A percentile compares a stretch with the other conserved stretches of the same genome.
Evolutionary conservation across 2,888 invertebrate genomes (phyloP).

Genomic region (Philonicus albiceps): DNA sequence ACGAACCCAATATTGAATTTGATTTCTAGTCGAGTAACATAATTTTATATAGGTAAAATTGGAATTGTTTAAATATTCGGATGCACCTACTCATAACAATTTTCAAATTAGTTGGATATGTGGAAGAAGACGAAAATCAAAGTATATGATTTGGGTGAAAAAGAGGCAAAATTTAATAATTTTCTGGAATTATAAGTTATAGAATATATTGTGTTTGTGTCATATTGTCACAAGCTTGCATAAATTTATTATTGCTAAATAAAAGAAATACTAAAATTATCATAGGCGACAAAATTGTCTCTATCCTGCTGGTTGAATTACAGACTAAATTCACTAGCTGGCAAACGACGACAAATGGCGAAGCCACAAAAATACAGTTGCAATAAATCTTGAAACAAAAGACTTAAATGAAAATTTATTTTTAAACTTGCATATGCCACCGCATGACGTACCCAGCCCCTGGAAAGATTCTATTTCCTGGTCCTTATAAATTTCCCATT

Average conservation of each 20-base stretch:
- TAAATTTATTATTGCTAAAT: neutral
- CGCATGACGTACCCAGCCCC: neutral
- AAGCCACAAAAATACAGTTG: neutral
- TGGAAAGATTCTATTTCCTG: neutral
- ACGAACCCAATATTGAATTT: too few relatives aligned
- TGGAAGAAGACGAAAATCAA: too few relatives aligned
- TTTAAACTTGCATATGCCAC: neutral
- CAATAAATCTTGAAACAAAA: neutral
- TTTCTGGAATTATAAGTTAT: too few relatives aligned
- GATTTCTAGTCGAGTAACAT: too few relatives aligned
- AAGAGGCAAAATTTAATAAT: too few relatives aligned
- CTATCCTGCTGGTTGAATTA: neutral
- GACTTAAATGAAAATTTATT: neutral
- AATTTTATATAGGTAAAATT: too few relatives aligned
- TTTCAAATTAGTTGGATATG: too few relatives aligned
- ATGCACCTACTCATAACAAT: too few relatives aligned
- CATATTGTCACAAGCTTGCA: neutral
- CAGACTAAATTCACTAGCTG: neutral
- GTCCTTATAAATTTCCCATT: conserved; percentile 11
- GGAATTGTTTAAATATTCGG: too few relatives aligned
- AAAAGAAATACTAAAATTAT: neutral
- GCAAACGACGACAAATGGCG: neutral
- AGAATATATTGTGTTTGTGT: too few relatives aligned
- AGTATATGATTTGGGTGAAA: too few relatives aligned
- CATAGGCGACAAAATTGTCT: neutral